These are phyloP conservation scores for Toxostoma redivivum DNA, from an alignment of 2,113 vertebrate species.

Conservation along the genomic window DNA sequence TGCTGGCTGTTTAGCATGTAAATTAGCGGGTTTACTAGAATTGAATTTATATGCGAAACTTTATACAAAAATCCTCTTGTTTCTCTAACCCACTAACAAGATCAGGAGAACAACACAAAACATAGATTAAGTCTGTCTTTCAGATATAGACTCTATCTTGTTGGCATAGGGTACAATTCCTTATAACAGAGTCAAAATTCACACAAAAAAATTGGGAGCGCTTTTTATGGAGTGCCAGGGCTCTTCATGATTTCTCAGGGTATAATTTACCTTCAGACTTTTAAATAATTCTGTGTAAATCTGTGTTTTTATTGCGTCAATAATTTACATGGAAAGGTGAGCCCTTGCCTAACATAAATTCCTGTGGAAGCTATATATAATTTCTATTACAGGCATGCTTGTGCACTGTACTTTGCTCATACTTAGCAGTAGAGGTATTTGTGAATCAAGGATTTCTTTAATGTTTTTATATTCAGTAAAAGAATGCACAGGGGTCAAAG, in stretches of 20 bases:
- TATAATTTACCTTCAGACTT: background rate
- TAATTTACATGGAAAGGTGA: background rate
- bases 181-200: background rate
- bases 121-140: constrained; percentile 45
- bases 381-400: background rate
- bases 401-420: background rate
- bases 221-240: background rate
- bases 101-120: constrained; percentile 53
- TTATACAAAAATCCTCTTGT: constrained; percentile 57
- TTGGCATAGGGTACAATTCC: background rate
- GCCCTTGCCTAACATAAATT: background rate
- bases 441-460: constrained; percentile 31
- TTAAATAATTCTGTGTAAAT: background rate
- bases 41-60: constrained; percentile 31
- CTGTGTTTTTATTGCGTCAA: background rate
- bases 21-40: constrained; percentile 50
- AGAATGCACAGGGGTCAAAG: constrained; percentile 46
- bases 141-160: background rate
- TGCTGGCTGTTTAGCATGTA: background rate
- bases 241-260: background rate
- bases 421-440: constrained; percentile 9
- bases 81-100: constrained; percentile 53
- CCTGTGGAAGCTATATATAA: background rate
- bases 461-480: constrained; percentile 39
- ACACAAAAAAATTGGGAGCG: fast-evolving